phyloP scores from a whole-genome alignment of 2,888 invertebrate genomes.

The Lumbricus terrestris region DNA sequence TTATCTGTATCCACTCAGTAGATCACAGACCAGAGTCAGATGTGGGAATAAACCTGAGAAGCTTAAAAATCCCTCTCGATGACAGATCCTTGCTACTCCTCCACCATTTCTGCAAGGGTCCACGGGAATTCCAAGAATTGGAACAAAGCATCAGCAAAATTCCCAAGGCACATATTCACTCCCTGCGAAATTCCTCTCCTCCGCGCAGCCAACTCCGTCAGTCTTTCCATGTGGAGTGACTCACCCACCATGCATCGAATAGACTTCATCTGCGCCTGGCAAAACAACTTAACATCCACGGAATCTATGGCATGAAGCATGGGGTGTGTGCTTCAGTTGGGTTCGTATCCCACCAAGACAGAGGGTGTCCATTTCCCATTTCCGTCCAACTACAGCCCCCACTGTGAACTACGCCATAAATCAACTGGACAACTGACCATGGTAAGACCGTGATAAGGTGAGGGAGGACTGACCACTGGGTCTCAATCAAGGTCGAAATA shows the following conservation, averaged over 20 bases:
- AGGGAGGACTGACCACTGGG: neutral
- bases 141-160: neutral
- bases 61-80: too few species aligned
- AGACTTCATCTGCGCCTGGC: neutral
- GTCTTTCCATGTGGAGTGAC: neutral
- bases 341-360: neutral
- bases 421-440: neutral
- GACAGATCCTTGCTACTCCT: neutral
- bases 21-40: neutral
- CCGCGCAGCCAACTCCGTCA: neutral
- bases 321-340: neutral
- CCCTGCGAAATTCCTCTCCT: neutral
- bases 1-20: neutral
- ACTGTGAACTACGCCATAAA: neutral
- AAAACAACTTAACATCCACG: neutral
- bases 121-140: neutral
- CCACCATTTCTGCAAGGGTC: neutral
- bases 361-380: neutral
- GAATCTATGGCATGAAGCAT: neutral
- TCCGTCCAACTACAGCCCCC: neutral
- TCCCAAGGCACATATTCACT: neutral
- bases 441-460: neutral
- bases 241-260: neutral
- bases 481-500: neutral
- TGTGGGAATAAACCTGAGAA: neutral